Evolutionary conservation across 2,113 vertebrate genomes (phyloP).

Genomic region (Archocentrus centrarchus): DNA sequence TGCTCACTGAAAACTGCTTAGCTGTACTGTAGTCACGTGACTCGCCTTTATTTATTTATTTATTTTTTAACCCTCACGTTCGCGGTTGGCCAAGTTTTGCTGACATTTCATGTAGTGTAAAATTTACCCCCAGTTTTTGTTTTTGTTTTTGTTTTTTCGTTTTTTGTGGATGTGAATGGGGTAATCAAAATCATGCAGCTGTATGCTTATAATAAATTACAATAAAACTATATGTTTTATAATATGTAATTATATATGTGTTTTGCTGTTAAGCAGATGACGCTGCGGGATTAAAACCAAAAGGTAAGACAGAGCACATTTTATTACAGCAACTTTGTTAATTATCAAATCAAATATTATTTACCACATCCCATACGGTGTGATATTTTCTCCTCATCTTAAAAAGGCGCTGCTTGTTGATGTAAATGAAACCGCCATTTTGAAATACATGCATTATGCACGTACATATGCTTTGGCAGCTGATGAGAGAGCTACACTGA

Average conservation of each 20-base stretch:
- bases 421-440: background rate
- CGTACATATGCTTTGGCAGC: background rate
- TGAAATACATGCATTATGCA: background rate
- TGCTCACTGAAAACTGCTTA: background rate
- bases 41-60: too few species aligned
- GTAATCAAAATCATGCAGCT: background rate
- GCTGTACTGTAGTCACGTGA: background rate
- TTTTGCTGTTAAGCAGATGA: background rate
- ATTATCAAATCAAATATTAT: background rate
- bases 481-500: background rate
- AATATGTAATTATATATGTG: background rate
- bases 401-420: background rate
- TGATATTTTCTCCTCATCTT: background rate
- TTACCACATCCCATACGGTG: background rate
- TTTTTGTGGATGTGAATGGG: background rate
- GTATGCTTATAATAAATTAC: background rate
- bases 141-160: too few species aligned
- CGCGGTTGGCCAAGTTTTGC: background rate
- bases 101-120: too few species aligned
- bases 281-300: background rate
- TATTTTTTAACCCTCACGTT: background rate
- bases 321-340: background rate
- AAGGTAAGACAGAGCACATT: fast-evolving
- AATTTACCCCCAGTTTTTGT: too few species aligned
- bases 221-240: background rate